Evolutionary conservation across 2,888 invertebrate genomes (phyloP).

Genomic region (Lithosia quadra): DNA sequence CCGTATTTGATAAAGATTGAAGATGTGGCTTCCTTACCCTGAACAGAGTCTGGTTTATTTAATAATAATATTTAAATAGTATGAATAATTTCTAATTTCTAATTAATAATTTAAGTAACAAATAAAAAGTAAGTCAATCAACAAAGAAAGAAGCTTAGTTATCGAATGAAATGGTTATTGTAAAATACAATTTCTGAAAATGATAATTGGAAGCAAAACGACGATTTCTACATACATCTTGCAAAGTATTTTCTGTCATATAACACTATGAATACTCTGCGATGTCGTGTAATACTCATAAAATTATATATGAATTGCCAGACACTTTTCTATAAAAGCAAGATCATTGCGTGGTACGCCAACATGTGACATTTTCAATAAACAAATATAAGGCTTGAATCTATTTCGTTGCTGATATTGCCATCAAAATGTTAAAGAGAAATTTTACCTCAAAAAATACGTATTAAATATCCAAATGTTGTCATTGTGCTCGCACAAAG

Average conservation of each 20-base stretch:
- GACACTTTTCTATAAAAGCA: conserved; percentile 12
- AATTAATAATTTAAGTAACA: no score
- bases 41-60: neutral
- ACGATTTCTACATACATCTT: neutral
- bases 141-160: no score
- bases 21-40: neutral
- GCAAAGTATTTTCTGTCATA: neutral
- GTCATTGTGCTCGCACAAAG: conserved; percentile 25
- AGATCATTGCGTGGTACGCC: conserved; percentile 6
- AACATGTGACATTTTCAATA: conserved; percentile 30
- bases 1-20: neutral
- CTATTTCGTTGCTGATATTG: conserved; percentile 25
- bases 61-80: neutral
- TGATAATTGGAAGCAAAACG: neutral
- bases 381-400: conserved; percentile 20
- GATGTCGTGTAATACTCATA: neutral
- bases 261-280: neutral
- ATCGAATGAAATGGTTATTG: neutral
- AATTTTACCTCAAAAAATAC: conserved; percentile 18
- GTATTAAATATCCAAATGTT: conserved; percentile 25
- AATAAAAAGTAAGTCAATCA: no score
- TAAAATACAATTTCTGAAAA: neutral
- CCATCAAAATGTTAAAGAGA: conserved; percentile 21
- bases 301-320: neutral
- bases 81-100: no score